Base-by-base conservation (phyloP, 2,888 invertebrate species). In the Lycia hirtaria region DNA sequence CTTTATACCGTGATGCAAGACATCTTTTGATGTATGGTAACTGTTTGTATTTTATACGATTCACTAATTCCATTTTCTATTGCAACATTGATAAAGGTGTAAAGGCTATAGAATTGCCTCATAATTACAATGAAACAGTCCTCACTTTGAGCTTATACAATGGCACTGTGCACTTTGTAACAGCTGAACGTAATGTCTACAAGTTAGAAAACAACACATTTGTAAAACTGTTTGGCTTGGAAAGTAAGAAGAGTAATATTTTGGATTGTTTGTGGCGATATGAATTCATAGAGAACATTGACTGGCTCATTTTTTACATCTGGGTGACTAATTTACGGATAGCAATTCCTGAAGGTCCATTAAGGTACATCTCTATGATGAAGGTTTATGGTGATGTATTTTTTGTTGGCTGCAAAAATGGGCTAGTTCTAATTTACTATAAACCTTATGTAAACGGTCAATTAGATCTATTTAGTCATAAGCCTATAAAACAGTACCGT, bases 331-430 rank as follows among this genome's bases (percentile, higher is more conserved):
- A 76, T 0, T 47, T 85, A 0, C 75, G 78, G 15, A 81, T 76
- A 4, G 55, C 53, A 0, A 50, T 85, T 0, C 88, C 88, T 0
- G 69, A 78, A 2, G 83, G 83, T 0, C 79, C 80, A 0, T 51
- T 88, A 15, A 67, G 76, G 6, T 80, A 85, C 45, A 82, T 88
- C 10, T 72, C 81, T 0, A 74, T 76, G 0, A 70, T 88, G 3
- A 65, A 76, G 9, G 67, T 75, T 0, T 90, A 91, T 1, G 87
- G 88, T 1, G 81, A 90, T 9, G 14, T 54, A 0, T 79, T 80
- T 12, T 87, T 90, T 4, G 78, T 90, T 2, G 91, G 90, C 0
- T 80, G 83, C 0, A 82, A 79, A 10, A 84, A 73, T 72, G 88
- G 90, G 0, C 78, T 85, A 0, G 52, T 91, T 0, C 64, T 76